These are phyloP conservation scores for Galbula dea DNA, from an alignment of 2,113 vertebrate genomes.

Conservation along the genomic window DNA sequence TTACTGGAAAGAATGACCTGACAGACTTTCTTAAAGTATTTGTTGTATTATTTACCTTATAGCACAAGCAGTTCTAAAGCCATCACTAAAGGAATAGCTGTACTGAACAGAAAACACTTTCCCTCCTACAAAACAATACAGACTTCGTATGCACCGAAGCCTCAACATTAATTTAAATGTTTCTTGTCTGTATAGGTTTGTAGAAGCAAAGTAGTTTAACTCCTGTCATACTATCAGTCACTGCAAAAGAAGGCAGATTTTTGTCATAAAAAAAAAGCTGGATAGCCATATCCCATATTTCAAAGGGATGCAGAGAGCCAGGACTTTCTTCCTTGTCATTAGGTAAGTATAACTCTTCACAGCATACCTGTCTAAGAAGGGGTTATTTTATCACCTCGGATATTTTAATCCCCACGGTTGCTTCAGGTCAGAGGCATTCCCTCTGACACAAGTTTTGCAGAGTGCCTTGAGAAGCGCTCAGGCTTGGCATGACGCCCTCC, in stretches of 20 bases:
- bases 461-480: fast-evolving
- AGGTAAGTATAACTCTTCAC: fast-evolving
- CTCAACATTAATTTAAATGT: background rate
- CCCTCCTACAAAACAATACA: background rate
- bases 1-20: background rate
- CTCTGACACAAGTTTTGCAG: no score
- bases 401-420: background rate
- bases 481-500: background rate
- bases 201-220: background rate
- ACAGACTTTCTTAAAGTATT: background rate
- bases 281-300: background rate
- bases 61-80: background rate
- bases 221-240: background rate
- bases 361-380: fast-evolving
- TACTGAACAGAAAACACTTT: background rate
- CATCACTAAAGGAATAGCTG: background rate
- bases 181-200: background rate
- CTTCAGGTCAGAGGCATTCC: background rate
- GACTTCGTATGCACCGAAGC: background rate
- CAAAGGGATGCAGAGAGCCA: background rate
- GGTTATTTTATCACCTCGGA: background rate
- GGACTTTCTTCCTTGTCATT: background rate
- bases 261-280: background rate
- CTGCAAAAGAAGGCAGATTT: background rate
- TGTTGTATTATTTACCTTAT: background rate